A percentile compares a stretch with the other conserved stretches of the same genome.
Conservation (phyloP, 2,888 invertebrate genomes). For the Ichneumon xanthorius region DNA sequence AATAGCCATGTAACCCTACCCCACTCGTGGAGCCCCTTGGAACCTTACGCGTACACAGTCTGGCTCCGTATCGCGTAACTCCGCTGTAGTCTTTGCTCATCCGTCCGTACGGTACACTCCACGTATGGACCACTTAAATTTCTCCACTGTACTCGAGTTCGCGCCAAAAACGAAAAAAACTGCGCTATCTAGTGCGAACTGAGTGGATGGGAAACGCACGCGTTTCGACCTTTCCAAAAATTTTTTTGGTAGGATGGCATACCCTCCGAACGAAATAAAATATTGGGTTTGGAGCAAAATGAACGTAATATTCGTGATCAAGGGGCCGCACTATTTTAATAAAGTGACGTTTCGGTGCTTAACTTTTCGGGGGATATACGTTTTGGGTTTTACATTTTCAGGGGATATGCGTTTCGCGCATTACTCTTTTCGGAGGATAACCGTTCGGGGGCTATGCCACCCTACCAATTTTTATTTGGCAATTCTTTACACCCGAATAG, state of each 20-base stretch:
- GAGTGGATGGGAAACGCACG: too few species aligned
- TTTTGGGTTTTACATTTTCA: too few species aligned
- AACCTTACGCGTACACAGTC: conserved; percentile 52
- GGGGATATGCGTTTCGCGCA: too few species aligned
- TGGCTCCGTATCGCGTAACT: conserved; percentile 70
- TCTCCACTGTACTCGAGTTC: conserved; percentile 32
- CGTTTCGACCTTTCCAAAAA: neutral
- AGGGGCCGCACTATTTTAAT: too few species aligned
- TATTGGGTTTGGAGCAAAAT: too few species aligned
- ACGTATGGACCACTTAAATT: conserved; percentile 57
- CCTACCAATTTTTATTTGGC: too few species aligned
- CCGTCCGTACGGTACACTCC: conserved; percentile 37
- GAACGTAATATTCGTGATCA: too few species aligned
- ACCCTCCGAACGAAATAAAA: too few species aligned
- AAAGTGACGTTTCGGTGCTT: too few species aligned
- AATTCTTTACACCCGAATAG: neutral
- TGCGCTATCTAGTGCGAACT: neutral
- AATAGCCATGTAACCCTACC: conserved; percentile 81
- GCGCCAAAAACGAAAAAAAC: conserved; percentile 9
- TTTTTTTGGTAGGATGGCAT: neutral
- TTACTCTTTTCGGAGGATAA: too few species aligned
- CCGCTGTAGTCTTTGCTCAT: conserved; percentile 71
- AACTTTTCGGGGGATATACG: too few species aligned
- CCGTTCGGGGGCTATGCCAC: too few species aligned
- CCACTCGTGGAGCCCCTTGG: conserved; percentile 66